Percentiles rank a stretch among this genome's conserved stretches.
Conservation (phyloP, 2,797 vertebrate genomes). For the Gorsachius magnificus region DNA sequence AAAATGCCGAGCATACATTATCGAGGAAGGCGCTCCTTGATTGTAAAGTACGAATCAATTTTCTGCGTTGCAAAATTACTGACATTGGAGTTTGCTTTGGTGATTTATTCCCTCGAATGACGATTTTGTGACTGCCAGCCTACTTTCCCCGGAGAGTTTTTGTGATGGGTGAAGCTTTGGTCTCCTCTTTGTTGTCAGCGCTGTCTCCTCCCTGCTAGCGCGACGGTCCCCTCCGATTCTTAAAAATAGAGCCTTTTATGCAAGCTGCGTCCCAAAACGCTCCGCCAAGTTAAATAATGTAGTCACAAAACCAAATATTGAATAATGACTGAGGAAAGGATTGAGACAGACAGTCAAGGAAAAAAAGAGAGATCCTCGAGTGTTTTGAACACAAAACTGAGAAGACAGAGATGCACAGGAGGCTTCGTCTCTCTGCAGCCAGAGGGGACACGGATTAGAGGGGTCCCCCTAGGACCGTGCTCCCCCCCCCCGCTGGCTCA, state of each 20-base stretch:
- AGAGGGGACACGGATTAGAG: not conserved
- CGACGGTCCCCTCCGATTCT: not conserved
- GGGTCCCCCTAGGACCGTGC: not conserved
- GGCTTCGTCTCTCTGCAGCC: not conserved
- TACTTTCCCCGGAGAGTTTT: not conserved
- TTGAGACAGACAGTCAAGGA: constrained; percentile 15
- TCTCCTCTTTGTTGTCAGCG: not conserved
- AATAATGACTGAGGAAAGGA: constrained; percentile 63
- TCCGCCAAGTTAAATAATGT: constrained; percentile 58
- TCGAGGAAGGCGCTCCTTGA: constrained; percentile 61
- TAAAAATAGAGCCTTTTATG: constrained; percentile 14
- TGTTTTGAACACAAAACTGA: not conserved
- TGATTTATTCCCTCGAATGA: constrained; percentile 58
- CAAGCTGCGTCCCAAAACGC: constrained; percentile 7
- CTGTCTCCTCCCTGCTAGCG: not conserved
- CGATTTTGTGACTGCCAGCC: not conserved
- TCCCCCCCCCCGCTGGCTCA: not conserved
- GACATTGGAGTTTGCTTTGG: constrained; percentile 10
- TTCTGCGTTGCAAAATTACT: constrained; percentile 63
- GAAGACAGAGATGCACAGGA: not conserved
- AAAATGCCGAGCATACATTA: constrained; percentile 69
- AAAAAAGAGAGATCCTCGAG: constrained; percentile 40
- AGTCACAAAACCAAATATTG: constrained; percentile 70
- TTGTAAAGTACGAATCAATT: constrained; percentile 67
- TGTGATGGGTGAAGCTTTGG: constrained; percentile 47